phyloP scores from a whole-genome alignment of 1,140 invertebrate genomes.

The Polyergus mexicanus region DNA sequence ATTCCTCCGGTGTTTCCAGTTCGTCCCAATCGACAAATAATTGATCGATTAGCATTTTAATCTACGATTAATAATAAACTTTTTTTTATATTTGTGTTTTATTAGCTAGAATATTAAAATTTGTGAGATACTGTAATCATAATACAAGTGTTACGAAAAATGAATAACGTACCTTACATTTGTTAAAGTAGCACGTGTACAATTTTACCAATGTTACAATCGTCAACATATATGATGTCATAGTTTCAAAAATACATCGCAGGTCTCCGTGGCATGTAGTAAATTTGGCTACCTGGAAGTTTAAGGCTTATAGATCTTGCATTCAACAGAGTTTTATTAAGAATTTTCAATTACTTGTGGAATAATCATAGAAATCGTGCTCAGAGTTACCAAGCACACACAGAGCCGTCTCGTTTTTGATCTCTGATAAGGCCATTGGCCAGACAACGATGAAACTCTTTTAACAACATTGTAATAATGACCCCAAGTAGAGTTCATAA shows the following conservation, averaged over 20 bases:
- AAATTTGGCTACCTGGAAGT: conserved; percentile 18
- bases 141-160: background rate
- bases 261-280: conserved; percentile 12
- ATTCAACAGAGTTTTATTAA: background rate
- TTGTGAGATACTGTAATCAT: background rate
- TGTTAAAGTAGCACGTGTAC: conserved; percentile 28
- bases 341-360: conserved; percentile 10
- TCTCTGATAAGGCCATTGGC: conserved; percentile 30
- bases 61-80: conserved; percentile 31
- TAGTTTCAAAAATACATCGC: conserved; percentile 13
- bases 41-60: conserved; percentile 31
- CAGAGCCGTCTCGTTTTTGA: background rate
- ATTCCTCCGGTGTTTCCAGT: conserved; percentile 36
- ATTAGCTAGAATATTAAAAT: background rate
- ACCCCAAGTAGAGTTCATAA: background rate
- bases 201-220: conserved; percentile 20
- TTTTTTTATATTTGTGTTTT: background rate
- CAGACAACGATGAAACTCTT: conserved; percentile 8
- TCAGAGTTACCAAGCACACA: conserved; percentile 8
- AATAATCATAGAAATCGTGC: conserved; percentile 23
- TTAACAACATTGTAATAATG: conserved; percentile 1
- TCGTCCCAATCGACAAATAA: conserved; percentile 26
- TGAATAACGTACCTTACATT: conserved; percentile 28
- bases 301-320: background rate
- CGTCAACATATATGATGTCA: conserved; percentile 24